Conservation (phyloP, 2,797 vertebrate species). For the Percopsis omiscomaycus region DNA sequence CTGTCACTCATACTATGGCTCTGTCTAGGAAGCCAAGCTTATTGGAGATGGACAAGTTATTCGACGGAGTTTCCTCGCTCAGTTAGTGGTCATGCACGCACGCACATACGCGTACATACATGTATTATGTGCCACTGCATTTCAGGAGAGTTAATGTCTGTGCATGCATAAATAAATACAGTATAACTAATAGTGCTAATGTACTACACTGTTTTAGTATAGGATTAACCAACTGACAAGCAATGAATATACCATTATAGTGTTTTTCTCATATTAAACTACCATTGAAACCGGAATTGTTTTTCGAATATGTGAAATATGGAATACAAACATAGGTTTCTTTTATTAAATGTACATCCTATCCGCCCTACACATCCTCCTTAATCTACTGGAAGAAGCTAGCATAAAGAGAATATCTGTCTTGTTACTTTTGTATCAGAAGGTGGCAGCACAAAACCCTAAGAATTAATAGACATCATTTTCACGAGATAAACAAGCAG, state of each 20-base stretch:
- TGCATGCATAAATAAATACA: neutral
- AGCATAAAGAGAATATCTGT: neutral
- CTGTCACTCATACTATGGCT: constrained; percentile 17
- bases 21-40: neutral
- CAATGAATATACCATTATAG: too few species aligned
- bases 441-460: constrained; percentile 55
- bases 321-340: too few species aligned
- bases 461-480: neutral
- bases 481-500: neutral
- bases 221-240: too few species aligned
- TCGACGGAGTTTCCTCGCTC: neutral
- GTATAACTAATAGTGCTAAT: too few species aligned
- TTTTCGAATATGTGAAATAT: too few species aligned
- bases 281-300: too few species aligned
- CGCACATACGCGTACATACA: neutral
- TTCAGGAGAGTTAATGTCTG: too few species aligned
- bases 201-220: too few species aligned
- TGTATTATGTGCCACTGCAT: neutral
- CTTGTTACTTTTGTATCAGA: constrained; percentile 23
- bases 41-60: constrained; percentile 3
- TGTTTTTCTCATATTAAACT: too few species aligned
- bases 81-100: constrained; percentile 2
- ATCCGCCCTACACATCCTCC: neutral
- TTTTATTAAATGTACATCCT: too few species aligned
- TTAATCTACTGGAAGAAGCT: neutral